Base-by-base conservation (phyloP, 2,797 vertebrate species). In the Neosalanx taihuensis region DNA sequence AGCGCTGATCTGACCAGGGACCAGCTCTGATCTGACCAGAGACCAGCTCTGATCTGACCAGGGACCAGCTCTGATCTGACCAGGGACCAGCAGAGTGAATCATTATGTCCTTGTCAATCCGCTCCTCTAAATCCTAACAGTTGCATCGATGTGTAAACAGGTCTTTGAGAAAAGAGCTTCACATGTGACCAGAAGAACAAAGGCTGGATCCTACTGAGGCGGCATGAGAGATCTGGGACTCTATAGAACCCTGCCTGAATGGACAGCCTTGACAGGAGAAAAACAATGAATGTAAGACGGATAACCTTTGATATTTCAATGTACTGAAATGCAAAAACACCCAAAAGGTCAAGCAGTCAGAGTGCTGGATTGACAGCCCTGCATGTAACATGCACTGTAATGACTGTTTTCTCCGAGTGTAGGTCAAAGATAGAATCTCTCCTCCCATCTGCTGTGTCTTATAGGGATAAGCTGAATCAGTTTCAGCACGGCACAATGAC, bases 131-230 rank as follows among this genome's bases (percentile, higher is more conserved):
- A 89, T 84, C 87, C 79, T 82, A 80, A 74, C 84, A 73, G 74
- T 87, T 88, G 87, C 88, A 90, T 91, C 91, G 89, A 92, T 89
- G 87, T 90, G 87, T 88, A 88, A 90, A 89, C 88, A 90, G 92
- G 87, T 91, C 75, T 67, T 85, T 81, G 82, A 89, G 85, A 83
- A 88, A 86, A 79, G 69, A 76, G 84, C 87, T 87, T 90, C 88
- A 86, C 83, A 89, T 76, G 69, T 87, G 80, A 84, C 84, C 81
- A 69, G 72, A 82, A 80, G 82, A 88, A 91, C 88, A 90, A 90
- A 89, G 83, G 79, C 84, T 85, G 86, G 92, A 92, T 74, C 76
- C 82, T 86, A 70, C 18, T 71, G 75, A 83, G 85, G 88, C 87
- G 86, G 85, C 77, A 41, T 74, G 75, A 81, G 76, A 88, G 64